These are phyloP conservation scores for Harlomillsia oculata DNA, from an alignment of 1,140 invertebrate species.

Conservation along the genomic window DNA sequence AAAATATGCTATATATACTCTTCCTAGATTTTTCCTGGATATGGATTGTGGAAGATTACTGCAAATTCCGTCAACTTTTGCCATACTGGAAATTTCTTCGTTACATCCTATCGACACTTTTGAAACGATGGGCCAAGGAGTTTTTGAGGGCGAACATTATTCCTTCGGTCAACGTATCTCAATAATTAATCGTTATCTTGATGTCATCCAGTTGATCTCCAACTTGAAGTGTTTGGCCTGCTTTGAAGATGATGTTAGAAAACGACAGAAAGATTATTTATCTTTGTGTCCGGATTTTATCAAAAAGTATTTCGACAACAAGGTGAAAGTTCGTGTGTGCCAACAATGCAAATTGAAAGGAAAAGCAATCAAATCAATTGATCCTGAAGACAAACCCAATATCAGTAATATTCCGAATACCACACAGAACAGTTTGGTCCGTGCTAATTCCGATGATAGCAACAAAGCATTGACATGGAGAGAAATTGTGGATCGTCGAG, in stretches of 20 bases:
- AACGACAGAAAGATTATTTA: not conserved
- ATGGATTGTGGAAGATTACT: slow-evolving; percentile 8
- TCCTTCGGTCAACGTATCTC: slow-evolving; percentile 14
- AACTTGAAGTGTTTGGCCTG: slow-evolving; percentile 26
- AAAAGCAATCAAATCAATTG: not conserved
- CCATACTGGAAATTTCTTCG: slow-evolving; percentile 16
- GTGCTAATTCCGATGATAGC: not conserved
- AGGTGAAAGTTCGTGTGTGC: not conserved
- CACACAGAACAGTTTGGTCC: not conserved
- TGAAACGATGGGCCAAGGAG: not conserved
- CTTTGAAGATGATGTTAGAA: not conserved
- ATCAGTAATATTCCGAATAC: no score
- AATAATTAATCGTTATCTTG: slow-evolving; percentile 4
- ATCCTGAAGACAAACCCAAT: not conserved
- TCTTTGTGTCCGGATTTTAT: slow-evolving; percentile 4
- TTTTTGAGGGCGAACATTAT: slow-evolving; percentile 26
- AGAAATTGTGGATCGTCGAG: slow-evolving; percentile 24
- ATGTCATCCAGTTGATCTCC: slow-evolving; percentile 20
- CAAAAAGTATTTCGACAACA: slow-evolving; percentile 6
- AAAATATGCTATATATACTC: not conserved
- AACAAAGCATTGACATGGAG: slow-evolving; percentile 14
- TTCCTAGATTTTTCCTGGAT: slow-evolving; percentile 11
- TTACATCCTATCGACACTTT: slow-evolving; percentile 16
- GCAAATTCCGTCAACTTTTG: slow-evolving; percentile 19
- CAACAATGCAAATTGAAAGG: not conserved